These are phyloP conservation scores for Punctoribates punctum DNA, from an alignment of 2,888 invertebrate genomes.

Conservation along the genomic window DNA sequence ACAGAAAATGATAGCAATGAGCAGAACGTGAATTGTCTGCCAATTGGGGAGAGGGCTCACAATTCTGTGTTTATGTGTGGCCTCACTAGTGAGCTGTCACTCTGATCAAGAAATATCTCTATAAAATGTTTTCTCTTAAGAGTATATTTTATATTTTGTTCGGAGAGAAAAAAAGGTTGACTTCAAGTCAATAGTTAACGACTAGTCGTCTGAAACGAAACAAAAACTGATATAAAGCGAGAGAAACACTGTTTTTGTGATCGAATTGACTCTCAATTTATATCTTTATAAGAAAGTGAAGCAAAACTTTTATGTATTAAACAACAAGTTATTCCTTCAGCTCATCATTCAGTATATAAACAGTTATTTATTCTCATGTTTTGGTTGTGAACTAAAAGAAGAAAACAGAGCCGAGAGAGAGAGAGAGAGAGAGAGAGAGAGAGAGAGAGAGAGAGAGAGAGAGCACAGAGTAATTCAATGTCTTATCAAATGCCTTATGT, in stretches of 20 bases:
- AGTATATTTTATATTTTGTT: neutral
- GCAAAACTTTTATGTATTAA: neutral
- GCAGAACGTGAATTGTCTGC: neutral
- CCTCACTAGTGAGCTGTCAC: neutral
- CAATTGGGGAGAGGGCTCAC: neutral
- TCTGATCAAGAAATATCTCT: slow-evolving; percentile 26
- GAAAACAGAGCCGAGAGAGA: no score
- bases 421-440: no score
- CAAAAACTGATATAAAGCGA: no score
- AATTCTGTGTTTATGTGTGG: neutral
- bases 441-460: no score
- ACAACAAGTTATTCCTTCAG: slow-evolving; percentile 27
- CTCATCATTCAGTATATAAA: neutral
- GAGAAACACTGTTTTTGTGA: neutral
- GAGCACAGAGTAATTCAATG: slow-evolving; percentile 12
- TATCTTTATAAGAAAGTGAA: neutral
- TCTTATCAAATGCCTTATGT: slow-evolving; percentile 28
- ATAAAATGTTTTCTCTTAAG: slow-evolving; percentile 12
- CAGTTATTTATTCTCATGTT: neutral
- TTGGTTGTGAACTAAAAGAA: neutral
- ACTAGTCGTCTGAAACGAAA: no score
- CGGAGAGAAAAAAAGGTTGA: neutral
- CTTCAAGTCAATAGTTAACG: neutral
- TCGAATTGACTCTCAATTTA: neutral
- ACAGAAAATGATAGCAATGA: neutral